Evolutionary conservation across 2,113 vertebrate genomes (phyloP), one percentile per base, ranked within the genome.

Genomic region (Pogonocichla stellata): DNA sequence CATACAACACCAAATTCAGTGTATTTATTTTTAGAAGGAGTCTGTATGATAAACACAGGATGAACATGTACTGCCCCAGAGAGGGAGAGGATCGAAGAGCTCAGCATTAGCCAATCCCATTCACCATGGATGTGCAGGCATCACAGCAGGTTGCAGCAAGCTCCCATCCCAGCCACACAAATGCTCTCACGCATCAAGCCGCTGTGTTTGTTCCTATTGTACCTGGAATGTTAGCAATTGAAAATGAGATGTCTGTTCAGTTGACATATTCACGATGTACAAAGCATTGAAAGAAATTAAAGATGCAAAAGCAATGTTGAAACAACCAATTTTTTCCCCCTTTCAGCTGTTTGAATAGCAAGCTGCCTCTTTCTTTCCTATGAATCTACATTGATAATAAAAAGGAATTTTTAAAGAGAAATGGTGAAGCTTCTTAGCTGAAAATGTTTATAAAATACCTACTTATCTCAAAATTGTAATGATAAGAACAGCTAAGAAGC

Each of bases 341-440:
- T 92, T 87, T 94, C 54, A 83, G 80, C 78, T 36, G 54, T 95
- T 77, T 92, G 43, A 88, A 78, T 51, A 86, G 69, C 16, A 51
- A 58, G 88, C 61, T 60, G 43, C 87, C 92, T 88, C 56, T 80
- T 72, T 84, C 57, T 93, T 51, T 84, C 36, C 56, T 66, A 2
- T 36, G 34, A 90, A 74, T 64, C 74, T 93, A 87, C 50, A 15
- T 19, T 73, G 91, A 72, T 86, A 96, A 92, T 96, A 75, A 96
- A 96, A 97, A 79, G 60, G 89, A 84, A 95, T 96, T 94, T 93
- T 96, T 93, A 93, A 94, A 61, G 80, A 95, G 85, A 86, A 93
- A 43, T 26, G 16, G 26, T 73, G 57, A 91, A 90, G 47, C 86
- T 85, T 91, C 74, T 61, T 85, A 56, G 64, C 14, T 48, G 88